Percentiles rank a stretch among this genome's conserved stretches.
Conservation (phyloP, 2,888 invertebrate genomes). For the Zhengitettix transpicula region DNA sequence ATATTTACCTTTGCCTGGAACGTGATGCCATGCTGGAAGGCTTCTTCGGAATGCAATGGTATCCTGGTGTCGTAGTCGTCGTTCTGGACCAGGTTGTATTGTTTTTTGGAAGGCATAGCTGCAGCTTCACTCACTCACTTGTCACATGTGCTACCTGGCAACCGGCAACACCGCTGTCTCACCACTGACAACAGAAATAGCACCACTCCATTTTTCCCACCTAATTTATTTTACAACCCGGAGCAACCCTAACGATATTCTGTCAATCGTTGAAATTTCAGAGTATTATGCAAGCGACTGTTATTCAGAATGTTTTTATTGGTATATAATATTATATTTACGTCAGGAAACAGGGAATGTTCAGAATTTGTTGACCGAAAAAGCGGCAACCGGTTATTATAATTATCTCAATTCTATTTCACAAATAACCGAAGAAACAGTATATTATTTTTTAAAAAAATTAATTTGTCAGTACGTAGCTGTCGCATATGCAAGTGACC, state of each 20-base stretch:
- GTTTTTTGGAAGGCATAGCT: constrained; percentile 68
- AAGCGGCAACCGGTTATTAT: neutral
- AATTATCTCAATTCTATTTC: neutral
- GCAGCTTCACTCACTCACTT: neutral
- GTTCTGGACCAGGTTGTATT: constrained; percentile 88
- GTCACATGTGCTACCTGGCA: neutral
- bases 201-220: neutral
- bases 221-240: neutral
- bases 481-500: too few species aligned
- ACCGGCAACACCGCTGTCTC: neutral
- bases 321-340: neutral
- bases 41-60: constrained; percentile 93
- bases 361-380: neutral
- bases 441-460: too few species aligned
- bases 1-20: constrained; percentile 87
- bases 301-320: too few species aligned
- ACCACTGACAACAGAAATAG: neutral
- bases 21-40: constrained; percentile 90
- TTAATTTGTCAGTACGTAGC: too few species aligned
- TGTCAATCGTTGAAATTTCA: neutral
- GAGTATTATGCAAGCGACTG: too few species aligned
- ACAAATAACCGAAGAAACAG: neutral
- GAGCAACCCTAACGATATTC: neutral
- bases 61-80: constrained; percentile 92
- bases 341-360: neutral